Base-by-base conservation (phyloP, 2,113 vertebrate species). In the Trogon surrucura region DNA sequence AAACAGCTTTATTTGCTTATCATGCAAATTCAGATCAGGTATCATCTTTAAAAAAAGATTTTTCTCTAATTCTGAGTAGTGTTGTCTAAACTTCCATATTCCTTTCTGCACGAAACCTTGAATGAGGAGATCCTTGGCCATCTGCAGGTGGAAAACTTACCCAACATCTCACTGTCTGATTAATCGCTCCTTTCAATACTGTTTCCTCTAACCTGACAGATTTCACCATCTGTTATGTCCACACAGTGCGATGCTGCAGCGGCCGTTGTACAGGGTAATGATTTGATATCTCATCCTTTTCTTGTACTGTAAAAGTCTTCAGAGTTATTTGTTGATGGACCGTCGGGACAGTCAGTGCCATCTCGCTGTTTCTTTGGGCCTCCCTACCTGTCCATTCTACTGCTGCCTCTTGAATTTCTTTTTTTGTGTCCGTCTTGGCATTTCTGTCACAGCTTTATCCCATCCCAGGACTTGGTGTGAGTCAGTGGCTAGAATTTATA, bases 301-400 rank as follows among this genome's bases (percentile, higher is more conserved):
- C 23, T 58, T 48, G 29, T 70, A 56, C 32, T 22, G 11, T 54
- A n/a, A 3, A 50, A 36, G 34, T 13, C 41, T 48, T 38, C 22
- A 3, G 38, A 41, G 16, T 36, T 61, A 11, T 5, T 50, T 45
- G 34, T 16, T 44, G 34, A 7, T 0, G 3, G 27, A 65, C 38
- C 1, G 3, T n/a, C 66, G 61, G 66, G 30, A 13, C 34, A 32
- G 0, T 50, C 18, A 21, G 0, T 30, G 41, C 47, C 38, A 6
- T 18, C 7, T 27, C 54, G 66, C 47, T 30, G 21, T 32, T 54
- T 45, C n/a, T 58, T 41, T 54, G 66, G 54, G 17, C 25, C 61
- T 73, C 13, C 22, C 47, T 66, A 15, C 51, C 38, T 44, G 21
- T 44, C 21, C 56, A 0, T 27, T 50, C 56, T 29, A 8, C 64